These are phyloP conservation scores for Eupithecia vulgata DNA, from an alignment of 2,888 invertebrate species.

Conservation along the genomic window DNA sequence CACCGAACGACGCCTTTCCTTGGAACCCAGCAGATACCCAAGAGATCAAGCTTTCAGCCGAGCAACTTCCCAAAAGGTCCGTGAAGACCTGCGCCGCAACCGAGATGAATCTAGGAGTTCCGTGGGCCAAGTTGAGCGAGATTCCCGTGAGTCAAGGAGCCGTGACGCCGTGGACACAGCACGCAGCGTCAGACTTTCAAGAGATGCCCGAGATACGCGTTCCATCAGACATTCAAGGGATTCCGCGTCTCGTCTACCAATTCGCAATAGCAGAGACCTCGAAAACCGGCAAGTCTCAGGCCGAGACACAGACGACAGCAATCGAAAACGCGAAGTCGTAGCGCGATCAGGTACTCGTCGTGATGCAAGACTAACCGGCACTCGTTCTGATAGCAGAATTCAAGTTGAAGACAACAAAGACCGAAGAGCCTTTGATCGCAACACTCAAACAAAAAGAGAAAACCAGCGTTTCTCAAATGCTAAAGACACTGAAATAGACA, in stretches of 20 bases:
- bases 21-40: slow-evolving; percentile 13
- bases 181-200: slow-evolving; percentile 25
- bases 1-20: slow-evolving; percentile 27
- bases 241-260: slow-evolving; percentile 30
- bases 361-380: slow-evolving; percentile 25
- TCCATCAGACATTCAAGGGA: slow-evolving; percentile 21
- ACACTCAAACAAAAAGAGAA: slow-evolving; percentile 23
- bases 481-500: slow-evolving; percentile 23
- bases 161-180: slow-evolving; percentile 30
- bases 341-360: slow-evolving; percentile 22
- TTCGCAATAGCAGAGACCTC: slow-evolving; percentile 25
- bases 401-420: slow-evolving; percentile 31
- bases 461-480: slow-evolving; percentile 25
- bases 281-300: slow-evolving; percentile 25
- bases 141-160: slow-evolving; percentile 22
- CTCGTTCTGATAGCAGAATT: slow-evolving; percentile 22
- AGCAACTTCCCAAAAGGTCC: slow-evolving; percentile 21
- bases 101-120: slow-evolving; percentile 29
- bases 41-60: slow-evolving; percentile 29
- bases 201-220: slow-evolving; percentile 15
- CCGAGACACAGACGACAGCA: slow-evolving; percentile 19
- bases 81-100: slow-evolving; percentile 25
- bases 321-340: slow-evolving; percentile 29
- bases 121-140: slow-evolving; percentile 32
- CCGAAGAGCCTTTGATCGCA: slow-evolving; percentile 22